Percentiles rank a stretch among this genome's conserved stretches.
phyloP scores from a whole-genome alignment of 1,140 invertebrate species.

The Rhopalosiphum maidis region DNA sequence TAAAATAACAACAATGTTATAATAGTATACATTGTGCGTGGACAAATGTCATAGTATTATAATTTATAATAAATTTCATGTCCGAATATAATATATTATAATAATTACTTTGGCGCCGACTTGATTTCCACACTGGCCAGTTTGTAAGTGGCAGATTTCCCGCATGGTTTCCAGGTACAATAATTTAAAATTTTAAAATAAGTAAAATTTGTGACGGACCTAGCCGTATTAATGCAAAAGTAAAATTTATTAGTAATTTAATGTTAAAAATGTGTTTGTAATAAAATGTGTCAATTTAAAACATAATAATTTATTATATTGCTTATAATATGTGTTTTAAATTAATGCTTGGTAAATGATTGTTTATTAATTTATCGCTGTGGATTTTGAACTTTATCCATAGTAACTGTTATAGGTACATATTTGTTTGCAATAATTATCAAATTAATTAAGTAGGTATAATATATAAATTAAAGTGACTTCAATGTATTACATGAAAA shows the following conservation, averaged over 20 bases:
- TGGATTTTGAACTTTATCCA: background rate
- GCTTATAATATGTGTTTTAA: background rate
- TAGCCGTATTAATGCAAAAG: background rate
- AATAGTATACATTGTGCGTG: background rate
- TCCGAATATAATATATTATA: background rate
- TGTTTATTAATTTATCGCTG: background rate
- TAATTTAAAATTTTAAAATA: background rate
- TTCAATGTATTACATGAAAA: no score
- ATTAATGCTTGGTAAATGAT: background rate
- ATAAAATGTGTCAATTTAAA: background rate
- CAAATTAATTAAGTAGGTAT: no score
- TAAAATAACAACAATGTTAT: background rate
- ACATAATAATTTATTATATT: background rate
- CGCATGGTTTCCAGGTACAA: background rate
- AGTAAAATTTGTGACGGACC: background rate
- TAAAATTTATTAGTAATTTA: background rate
- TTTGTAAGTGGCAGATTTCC: constrained; percentile 60
- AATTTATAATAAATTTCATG: background rate
- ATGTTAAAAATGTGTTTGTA: background rate
- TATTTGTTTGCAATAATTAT: background rate
- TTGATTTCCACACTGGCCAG: constrained; percentile 85
- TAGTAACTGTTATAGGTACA: background rate
- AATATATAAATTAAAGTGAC: no score
- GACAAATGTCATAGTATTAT: background rate
- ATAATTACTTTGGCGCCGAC: constrained; percentile 77